Evolutionary conservation across 2,797 vertebrate genomes (phyloP).

Genomic region (Oreochromis mossambicus): DNA sequence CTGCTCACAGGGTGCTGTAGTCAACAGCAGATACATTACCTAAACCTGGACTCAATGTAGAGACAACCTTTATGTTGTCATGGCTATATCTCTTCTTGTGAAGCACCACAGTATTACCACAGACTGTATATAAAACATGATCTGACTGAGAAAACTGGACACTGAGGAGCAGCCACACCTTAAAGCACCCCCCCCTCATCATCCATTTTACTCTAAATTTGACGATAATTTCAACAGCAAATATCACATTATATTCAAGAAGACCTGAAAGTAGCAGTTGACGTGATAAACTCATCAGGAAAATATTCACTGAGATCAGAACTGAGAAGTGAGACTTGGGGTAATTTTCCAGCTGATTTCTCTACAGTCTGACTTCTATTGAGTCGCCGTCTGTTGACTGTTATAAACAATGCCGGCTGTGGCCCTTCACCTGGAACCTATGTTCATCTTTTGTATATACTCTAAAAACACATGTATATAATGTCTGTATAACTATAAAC

Average conservation of each 20-base stretch:
- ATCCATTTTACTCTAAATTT: too few species aligned
- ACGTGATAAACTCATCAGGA: neutral
- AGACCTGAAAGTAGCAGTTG: neutral
- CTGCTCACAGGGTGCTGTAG: neutral
- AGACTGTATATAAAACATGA: neutral
- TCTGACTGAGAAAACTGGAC: neutral
- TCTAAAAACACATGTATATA: neutral
- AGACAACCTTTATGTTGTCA: neutral
- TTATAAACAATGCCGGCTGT: neutral
- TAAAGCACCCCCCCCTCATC: neutral
- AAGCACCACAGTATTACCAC: neutral
- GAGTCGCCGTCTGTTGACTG: neutral
- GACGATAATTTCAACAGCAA: too few species aligned
- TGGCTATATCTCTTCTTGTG: neutral
- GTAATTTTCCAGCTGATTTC: neutral
- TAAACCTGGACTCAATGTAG: neutral
- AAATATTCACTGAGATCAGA: too few species aligned
- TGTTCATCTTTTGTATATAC: neutral
- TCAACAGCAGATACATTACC: neutral
- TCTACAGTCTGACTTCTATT: neutral
- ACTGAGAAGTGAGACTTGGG: too few species aligned
- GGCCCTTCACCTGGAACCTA: rapidly evolving
- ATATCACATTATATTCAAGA: neutral
- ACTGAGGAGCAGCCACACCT: neutral
- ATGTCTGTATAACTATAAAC: rapidly evolving